Evolutionary conservation across 2,888 invertebrate species (phyloP), one percentile per base, ranked within the genome.

Genomic region (Hyles lineata): DNA sequence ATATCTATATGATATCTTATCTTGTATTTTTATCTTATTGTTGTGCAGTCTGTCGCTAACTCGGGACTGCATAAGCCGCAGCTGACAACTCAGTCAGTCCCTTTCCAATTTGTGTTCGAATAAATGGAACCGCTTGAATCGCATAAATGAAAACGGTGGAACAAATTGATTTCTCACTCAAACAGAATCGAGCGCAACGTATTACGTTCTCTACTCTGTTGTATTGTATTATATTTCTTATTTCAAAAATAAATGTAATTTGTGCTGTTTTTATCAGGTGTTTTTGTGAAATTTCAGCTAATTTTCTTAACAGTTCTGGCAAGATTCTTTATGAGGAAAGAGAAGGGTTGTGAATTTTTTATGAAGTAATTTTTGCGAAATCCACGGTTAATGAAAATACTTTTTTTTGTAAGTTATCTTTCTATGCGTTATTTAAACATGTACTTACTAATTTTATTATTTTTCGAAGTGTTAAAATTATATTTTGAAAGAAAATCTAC

Each of bases 141-240:
- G 89, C 90, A 93, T 91, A 92, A 93, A 93, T 93, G 92, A 92
- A 93, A 92, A 89, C 87, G 92, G 89, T 89, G 89, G 92, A 92
- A 91, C 92, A 90, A 93, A 93, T 93, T 93, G 93, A 92, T 93
- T 93, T 92, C 93, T 92, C 92, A 92, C 91, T 92, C 91, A 91
- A 90, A 91, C 86, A 91, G 90, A 90, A 90, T 90, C 86, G 83
- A 82, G 84, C 82, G 82, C 78, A 82, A 83, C 79, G 82, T 87
- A 84, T 86, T 85, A 87, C 83, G 32, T 70, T 71, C 43, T 50
- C 43, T 50, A 71, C 60, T 78, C 79, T 81, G 77, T 81, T 79
- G 73, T 80, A 73, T 81, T 80, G 50, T 43, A 67, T 25, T 7
- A 50, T 69, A n/a, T 71, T 70, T 70, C 50, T 62, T 69, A 35